Conservation (phyloP, 2,797 vertebrate species). For the Pseudochirops corinnae region DNA sequence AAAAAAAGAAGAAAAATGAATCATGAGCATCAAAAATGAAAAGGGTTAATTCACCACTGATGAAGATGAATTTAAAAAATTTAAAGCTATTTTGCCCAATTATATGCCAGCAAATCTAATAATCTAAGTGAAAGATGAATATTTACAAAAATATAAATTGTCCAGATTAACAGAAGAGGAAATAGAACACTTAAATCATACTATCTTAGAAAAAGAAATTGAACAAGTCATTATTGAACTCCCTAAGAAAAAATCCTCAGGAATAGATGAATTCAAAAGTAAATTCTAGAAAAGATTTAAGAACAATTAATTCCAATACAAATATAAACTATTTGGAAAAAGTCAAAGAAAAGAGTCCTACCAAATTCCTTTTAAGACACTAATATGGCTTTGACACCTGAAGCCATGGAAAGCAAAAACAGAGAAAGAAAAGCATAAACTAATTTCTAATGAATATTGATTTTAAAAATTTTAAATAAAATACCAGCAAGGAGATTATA, state of each 20-base stretch:
- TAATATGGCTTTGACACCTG: not conserved
- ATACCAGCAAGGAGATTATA: not conserved
- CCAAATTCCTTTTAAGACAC: not conserved
- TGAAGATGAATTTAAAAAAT: not conserved
- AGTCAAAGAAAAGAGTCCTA: not conserved
- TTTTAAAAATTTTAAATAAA: not conserved
- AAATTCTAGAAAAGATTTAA: not conserved
- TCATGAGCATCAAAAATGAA: not conserved
- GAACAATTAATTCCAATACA: not conserved
- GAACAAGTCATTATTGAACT: not conserved
- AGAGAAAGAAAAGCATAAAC: not conserved
- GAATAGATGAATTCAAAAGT: not conserved
- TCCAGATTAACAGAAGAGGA: not conserved
- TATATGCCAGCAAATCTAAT: not conserved
- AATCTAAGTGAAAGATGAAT: not conserved
- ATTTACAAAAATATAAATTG: not conserved
- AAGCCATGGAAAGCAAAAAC: too few relatives aligned
- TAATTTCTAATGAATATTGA: not conserved
- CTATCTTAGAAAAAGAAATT: not conserved
- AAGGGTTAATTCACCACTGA: not conserved
- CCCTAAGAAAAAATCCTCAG: not conserved
- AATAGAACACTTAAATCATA: not conserved
- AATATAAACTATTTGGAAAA: not conserved
- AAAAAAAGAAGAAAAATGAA: not conserved
- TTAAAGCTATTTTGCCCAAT: not conserved